A percentile compares a stretch with the other conserved stretches of the same genome.
phyloP scores from a whole-genome alignment of 1,140 invertebrate genomes.

The Cydia pomonella region DNA sequence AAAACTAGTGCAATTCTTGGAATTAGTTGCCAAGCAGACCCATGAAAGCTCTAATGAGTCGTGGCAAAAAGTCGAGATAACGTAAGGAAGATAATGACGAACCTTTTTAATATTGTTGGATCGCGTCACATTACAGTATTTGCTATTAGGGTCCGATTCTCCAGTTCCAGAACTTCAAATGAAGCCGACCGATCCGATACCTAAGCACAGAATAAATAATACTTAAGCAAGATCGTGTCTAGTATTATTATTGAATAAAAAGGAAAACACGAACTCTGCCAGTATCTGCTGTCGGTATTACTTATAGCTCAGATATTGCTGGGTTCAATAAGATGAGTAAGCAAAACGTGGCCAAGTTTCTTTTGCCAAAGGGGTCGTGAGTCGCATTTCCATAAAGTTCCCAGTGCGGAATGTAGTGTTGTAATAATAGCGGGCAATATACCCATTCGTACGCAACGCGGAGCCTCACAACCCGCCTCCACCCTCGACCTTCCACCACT shows the following conservation, averaged over 20 bases:
- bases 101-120: too few species aligned
- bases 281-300: neutral
- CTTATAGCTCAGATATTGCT: constrained; percentile 11
- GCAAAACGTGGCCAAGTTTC: constrained; percentile 62
- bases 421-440: constrained; percentile 62
- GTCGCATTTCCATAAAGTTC: constrained; percentile 71
- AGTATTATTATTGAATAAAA: neutral
- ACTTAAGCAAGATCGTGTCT: neutral
- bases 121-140: too few species aligned
- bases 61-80: too few species aligned
- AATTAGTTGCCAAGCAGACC: too few species aligned
- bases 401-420: constrained; percentile 61
- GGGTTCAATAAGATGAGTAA: constrained; percentile 44
- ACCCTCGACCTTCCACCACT: constrained; percentile 53
- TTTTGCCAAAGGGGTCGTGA: constrained; percentile 66
- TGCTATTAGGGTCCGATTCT: too few species aligned
- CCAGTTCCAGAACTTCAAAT: too few species aligned
- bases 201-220: neutral
- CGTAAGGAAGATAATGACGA: too few species aligned
- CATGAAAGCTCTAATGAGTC: too few species aligned
- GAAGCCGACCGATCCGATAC: neutral
- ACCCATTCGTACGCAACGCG: constrained; percentile 62
- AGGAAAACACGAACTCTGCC: neutral
- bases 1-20: too few species aligned
- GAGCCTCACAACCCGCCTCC: constrained; percentile 50